phyloP scores from a whole-genome alignment of 2,797 vertebrate species.

The Sebastes wilsoni region DNA sequence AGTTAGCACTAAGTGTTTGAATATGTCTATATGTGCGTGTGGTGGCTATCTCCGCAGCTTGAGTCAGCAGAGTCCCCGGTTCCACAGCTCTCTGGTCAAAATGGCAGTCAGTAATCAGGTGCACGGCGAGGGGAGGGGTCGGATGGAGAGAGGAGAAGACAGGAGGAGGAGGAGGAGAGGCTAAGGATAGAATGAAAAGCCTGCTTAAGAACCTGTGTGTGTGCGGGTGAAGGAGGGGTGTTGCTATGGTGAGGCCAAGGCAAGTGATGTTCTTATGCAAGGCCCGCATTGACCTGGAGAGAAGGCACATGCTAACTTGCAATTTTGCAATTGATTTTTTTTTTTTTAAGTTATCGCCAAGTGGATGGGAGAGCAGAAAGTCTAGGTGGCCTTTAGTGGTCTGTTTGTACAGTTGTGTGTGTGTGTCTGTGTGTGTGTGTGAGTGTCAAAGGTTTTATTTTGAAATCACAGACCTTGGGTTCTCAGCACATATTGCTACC shows the following conservation, averaged over 20 bases:
- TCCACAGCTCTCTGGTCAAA: constrained; percentile 49
- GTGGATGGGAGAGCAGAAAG: not conserved
- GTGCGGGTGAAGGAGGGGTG: not conserved
- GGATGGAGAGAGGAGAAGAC: constrained; percentile 21
- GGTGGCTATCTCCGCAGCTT: not conserved
- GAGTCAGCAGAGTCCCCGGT: constrained; percentile 16
- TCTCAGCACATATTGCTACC: not conserved
- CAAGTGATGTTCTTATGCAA: constrained; percentile 24
- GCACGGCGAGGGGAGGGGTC: not conserved
- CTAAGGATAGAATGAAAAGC: constrained; percentile 81
- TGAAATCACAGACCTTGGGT: not conserved
- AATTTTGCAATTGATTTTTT: not conserved
- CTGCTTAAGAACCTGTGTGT: constrained; percentile 68
- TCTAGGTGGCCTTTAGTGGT: not conserved
- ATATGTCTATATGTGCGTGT: not conserved
- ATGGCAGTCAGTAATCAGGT: constrained; percentile 63
- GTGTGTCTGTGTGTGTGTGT: not conserved
- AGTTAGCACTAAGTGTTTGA: not conserved
- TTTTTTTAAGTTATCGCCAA: not conserved
- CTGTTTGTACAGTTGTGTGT: no score
- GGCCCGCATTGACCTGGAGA: constrained; percentile 18
- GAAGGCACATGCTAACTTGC: not conserved
- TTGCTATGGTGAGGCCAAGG: constrained; percentile 52
- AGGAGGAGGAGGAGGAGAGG: constrained; percentile 27
- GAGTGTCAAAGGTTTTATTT: not conserved